A percentile compares a stretch with the other conserved stretches of the same genome.
Conservation (phyloP, 2,797 vertebrate genomes). For the Dicrostonyx torquatus region DNA sequence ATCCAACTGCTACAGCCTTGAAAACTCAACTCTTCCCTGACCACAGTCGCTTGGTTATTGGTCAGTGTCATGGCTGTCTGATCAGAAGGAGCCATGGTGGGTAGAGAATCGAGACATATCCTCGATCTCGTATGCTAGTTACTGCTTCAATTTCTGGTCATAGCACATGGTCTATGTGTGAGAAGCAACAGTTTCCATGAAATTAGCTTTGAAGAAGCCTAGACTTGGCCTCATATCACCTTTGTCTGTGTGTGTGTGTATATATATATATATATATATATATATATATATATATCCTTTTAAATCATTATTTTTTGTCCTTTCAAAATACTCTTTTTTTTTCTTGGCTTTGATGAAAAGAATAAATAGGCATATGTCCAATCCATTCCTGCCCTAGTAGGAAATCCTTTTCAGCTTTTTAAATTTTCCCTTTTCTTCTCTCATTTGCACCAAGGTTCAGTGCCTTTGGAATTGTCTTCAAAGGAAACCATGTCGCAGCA, state of each 20-base stretch:
- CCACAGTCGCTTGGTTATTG: background rate
- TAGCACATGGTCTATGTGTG: background rate
- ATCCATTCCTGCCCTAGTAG: background rate
- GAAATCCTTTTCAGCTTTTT: constrained; percentile 6
- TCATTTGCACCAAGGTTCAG: background rate
- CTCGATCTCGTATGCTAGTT: rapidly evolving
- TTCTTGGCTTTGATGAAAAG: constrained; percentile 32
- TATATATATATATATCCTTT: background rate
- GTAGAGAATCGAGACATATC: background rate
- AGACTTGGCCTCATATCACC: background rate
- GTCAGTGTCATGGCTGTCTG: background rate
- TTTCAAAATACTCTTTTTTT: constrained; percentile 18
- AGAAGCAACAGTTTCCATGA: background rate
- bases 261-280: too few relatives aligned
- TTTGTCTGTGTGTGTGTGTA: background rate
- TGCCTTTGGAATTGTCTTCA: constrained; percentile 40
- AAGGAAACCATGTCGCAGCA: background rate
- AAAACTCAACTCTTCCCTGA: background rate
- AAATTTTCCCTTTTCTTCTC: constrained; percentile 21
- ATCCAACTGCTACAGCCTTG: background rate
- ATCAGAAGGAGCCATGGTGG: rapidly evolving
- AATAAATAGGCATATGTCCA: background rate
- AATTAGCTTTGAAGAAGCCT: background rate
- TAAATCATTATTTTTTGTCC: background rate
- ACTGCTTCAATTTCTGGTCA: background rate